phyloP scores from a whole-genome alignment of 2,113 vertebrate species.

The Suricata suricatta region DNA sequence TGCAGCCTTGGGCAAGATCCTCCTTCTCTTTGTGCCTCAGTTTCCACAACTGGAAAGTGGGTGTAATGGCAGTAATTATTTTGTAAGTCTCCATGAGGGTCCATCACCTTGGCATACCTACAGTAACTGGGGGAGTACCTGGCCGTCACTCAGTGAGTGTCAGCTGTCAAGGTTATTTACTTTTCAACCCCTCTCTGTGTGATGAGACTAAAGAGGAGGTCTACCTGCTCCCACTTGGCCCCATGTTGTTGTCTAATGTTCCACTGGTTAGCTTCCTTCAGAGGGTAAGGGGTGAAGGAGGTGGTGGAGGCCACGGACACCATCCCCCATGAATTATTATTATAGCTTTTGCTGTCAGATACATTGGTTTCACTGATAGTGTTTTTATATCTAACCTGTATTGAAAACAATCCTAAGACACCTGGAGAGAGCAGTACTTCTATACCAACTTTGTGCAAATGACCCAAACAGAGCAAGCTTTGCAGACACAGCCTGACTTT shows the following conservation, averaged over 20 bases:
- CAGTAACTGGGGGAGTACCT: neutral
- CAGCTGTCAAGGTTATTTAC: neutral
- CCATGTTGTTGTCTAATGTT: neutral
- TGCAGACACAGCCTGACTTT: neutral
- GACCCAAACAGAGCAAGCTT: neutral
- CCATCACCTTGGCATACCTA: neutral
- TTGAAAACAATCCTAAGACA: neutral
- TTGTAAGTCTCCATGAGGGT: neutral
- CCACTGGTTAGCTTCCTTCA: neutral
- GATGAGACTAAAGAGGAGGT: neutral
- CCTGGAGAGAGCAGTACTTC: neutral
- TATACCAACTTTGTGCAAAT: neutral
- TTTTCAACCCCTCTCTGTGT: neutral
- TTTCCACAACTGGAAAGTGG: neutral
- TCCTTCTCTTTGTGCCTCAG: neutral
- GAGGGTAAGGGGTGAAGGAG: neutral
- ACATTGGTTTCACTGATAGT: neutral
- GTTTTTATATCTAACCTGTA: neutral
- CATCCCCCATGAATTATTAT: neutral
- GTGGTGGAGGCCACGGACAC: no score
- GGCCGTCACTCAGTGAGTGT: neutral
- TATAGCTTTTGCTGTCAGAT: neutral
- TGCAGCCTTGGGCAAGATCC: neutral
- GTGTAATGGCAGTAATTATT: neutral
- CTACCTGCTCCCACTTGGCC: accelerated